Conservation (phyloP, 1,140 invertebrate genomes). For the Drosophila pseudoananassae region DNA sequence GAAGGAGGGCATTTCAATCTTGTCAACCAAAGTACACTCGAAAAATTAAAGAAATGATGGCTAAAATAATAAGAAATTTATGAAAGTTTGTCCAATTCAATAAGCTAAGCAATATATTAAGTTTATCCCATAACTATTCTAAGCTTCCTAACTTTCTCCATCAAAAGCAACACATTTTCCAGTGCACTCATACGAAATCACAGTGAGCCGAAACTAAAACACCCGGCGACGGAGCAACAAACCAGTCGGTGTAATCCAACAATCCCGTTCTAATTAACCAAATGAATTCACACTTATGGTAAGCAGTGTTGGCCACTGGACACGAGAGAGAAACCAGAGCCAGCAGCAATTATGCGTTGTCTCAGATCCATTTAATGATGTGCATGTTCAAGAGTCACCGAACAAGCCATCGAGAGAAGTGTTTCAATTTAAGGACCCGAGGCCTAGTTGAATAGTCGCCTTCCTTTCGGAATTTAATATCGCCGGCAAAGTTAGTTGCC, state of each 20-base stretch:
- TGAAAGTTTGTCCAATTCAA: not conserved
- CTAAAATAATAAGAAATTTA: not conserved
- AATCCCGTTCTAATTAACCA: slow-evolving; percentile 75
- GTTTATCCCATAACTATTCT: no score
- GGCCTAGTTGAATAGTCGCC: slow-evolving; percentile 4
- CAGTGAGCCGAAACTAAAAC: slow-evolving; percentile 2
- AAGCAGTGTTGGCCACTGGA: slow-evolving; percentile 41
- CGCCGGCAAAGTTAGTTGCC: slow-evolving; percentile 36
- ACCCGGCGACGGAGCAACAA: not conserved
- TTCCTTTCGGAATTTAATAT: slow-evolving; percentile 51
- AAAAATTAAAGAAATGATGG: not conserved
- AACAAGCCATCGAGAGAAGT: not conserved
- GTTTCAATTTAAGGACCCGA: slow-evolving; percentile 25
- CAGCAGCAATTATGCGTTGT: slow-evolving; percentile 40
- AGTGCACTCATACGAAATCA: slow-evolving; percentile 16
- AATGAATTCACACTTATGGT: slow-evolving; percentile 76
- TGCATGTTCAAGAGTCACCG: slow-evolving; percentile 27
- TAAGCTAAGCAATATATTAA: not conserved
- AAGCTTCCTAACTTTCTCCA: not conserved
- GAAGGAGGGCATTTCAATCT: slow-evolving; percentile 1
- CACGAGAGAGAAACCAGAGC: slow-evolving; percentile 22
- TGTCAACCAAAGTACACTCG: slow-evolving; percentile 27
- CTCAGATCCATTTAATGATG: slow-evolving; percentile 52
- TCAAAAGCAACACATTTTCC: not conserved
- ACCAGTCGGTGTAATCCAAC: slow-evolving; percentile 51